phyloP scores from a whole-genome alignment of 2,888 invertebrate species.

The Glyphotaelius pellucidus region DNA sequence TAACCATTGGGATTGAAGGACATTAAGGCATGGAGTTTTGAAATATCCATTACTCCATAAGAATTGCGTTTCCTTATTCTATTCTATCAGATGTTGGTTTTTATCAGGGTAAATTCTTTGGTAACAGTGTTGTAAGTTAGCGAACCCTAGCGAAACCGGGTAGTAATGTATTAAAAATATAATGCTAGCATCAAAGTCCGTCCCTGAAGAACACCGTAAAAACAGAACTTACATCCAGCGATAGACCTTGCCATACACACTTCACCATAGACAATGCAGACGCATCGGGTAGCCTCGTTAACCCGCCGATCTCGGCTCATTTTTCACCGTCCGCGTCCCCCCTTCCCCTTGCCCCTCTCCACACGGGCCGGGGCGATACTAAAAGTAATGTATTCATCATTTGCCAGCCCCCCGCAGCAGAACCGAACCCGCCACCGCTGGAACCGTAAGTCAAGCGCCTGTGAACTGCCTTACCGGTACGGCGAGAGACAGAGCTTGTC shows the following conservation, averaged over 20 bases:
- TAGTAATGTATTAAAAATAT: neutral
- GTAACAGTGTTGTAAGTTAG: too few relatives aligned
- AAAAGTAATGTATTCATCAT: slow-evolving; percentile 54
- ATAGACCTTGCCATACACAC: neutral
- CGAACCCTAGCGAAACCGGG: too few relatives aligned
- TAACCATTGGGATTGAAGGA: too few relatives aligned
- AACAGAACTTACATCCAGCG: neutral
- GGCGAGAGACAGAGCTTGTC: neutral
- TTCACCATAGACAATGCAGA: slow-evolving; percentile 47
- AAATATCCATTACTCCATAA: too few relatives aligned
- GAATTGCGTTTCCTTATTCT: too few relatives aligned
- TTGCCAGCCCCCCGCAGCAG: slow-evolving; percentile 46
- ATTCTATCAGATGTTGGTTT: too few relatives aligned
- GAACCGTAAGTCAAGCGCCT: slow-evolving; percentile 42
- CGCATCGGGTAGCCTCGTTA: slow-evolving; percentile 55
- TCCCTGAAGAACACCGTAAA: neutral
- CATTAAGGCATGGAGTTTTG: too few relatives aligned
- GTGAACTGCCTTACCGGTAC: slow-evolving; percentile 18
- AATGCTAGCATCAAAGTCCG: neutral
- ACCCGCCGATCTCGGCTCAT: slow-evolving; percentile 47
- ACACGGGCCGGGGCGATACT: neutral
- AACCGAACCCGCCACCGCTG: slow-evolving; percentile 40
- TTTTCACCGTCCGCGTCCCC: slow-evolving; percentile 39
- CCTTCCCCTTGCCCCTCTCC: neutral
- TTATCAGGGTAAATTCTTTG: too few relatives aligned